Evolutionary conservation across 2,113 vertebrate species (phyloP).

Genomic region (Guaruba guarouba): DNA sequence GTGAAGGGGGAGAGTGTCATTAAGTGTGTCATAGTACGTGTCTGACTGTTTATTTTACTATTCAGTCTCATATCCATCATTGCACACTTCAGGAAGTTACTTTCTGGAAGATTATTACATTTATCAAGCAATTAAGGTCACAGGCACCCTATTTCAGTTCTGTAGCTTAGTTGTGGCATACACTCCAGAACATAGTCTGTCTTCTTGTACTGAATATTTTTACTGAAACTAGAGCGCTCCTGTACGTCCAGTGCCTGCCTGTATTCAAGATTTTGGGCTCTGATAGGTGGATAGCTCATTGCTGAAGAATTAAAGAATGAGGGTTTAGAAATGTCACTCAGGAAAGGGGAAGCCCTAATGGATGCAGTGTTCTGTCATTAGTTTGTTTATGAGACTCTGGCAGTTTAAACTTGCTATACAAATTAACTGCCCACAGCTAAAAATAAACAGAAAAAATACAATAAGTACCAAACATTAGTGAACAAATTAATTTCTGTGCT

Average conservation of each 20-base stretch:
- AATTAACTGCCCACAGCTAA: neutral
- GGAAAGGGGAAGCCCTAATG: neutral
- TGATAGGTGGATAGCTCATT: neutral
- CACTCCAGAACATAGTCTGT: neutral
- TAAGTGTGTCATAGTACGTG: accelerated
- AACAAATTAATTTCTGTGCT: neutral
- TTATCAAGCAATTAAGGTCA: neutral
- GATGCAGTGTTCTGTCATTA: neutral
- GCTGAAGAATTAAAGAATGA: neutral
- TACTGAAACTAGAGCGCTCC: neutral
- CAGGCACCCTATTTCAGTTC: neutral
- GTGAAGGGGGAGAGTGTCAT: accelerated
- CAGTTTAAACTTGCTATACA: neutral
- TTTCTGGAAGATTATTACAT: neutral
- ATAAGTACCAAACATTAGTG: neutral
- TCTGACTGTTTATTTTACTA: neutral
- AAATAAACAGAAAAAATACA: neutral
- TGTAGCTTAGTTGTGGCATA: neutral
- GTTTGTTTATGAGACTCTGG: neutral
- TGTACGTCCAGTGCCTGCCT: neutral
- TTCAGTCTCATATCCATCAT: neutral
- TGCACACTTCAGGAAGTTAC: neutral
- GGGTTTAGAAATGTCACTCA: neutral
- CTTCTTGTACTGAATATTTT: neutral
- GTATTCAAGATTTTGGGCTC: neutral